A percentile compares a stretch with the other conserved stretches of the same genome.
Conservation (phyloP, 2,888 invertebrate genomes). For the Rapana venosa region DNA sequence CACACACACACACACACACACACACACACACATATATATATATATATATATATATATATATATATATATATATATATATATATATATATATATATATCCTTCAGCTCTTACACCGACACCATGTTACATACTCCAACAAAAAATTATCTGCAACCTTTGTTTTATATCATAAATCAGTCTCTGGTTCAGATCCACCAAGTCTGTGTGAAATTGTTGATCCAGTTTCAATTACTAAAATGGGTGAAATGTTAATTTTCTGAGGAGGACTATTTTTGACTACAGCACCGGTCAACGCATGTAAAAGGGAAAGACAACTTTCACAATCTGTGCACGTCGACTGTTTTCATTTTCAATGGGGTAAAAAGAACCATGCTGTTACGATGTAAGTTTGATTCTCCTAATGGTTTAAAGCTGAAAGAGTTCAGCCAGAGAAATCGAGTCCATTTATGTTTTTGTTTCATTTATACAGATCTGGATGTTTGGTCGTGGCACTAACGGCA, state of each 20-base stretch:
- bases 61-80: too few species aligned
- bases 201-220: too few species aligned
- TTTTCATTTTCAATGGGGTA: neutral
- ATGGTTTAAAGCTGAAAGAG: neutral
- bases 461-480: neutral
- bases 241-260: neutral
- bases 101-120: too few species aligned
- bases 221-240: too few species aligned
- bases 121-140: too few species aligned
- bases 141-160: too few species aligned
- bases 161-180: too few species aligned
- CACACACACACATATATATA: too few species aligned
- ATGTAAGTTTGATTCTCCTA: neutral
- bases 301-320: slow-evolving; percentile 10
- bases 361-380: neutral
- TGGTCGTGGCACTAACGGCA: neutral
- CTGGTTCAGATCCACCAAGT: too few species aligned
- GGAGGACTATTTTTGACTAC: neutral
- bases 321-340: neutral
- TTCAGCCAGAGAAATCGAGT: neutral
- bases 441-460: neutral
- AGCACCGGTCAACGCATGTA: neutral
- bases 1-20: too few species aligned
- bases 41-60: too few species aligned
- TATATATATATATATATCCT: too few species aligned